These are phyloP conservation scores for Sesia apiformis DNA, from an alignment of 2,888 invertebrate species.

Conservation along the genomic window DNA sequence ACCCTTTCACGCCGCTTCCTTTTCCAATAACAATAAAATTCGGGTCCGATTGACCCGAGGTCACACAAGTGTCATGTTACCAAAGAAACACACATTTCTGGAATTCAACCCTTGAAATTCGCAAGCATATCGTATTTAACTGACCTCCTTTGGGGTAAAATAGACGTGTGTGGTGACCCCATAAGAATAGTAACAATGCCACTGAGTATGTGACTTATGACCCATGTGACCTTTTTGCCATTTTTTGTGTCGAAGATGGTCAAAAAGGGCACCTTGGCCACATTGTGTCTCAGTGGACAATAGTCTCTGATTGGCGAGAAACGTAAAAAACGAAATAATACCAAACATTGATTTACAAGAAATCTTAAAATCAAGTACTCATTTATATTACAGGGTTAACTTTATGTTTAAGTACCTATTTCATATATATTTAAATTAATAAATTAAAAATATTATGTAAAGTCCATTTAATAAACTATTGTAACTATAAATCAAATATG, in stretches of 20 bases:
- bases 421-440: too few relatives aligned
- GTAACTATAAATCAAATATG: too few relatives aligned
- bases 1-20: conserved; percentile 1
- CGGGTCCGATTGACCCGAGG: conserved; percentile 38
- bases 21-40: not conserved
- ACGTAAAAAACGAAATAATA: conserved; percentile 29
- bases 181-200: conserved; percentile 17
- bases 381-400: too few relatives aligned
- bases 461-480: too few relatives aligned
- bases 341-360: too few relatives aligned
- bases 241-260: conserved; percentile 37
- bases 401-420: too few relatives aligned
- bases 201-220: conserved; percentile 37
- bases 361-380: too few relatives aligned
- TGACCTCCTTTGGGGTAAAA: conserved; percentile 13
- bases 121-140: conserved; percentile 23
- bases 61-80: conserved; percentile 60
- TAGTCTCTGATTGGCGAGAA: conserved; percentile 48
- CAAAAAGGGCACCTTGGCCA: conserved; percentile 46
- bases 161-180: conserved; percentile 34
- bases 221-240: conserved; percentile 27
- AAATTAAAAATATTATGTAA: too few relatives aligned
- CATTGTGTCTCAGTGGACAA: conserved; percentile 46
- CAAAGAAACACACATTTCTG: conserved; percentile 41
- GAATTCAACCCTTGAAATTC: conserved; percentile 34